phyloP scores from a whole-genome alignment of 1,140 invertebrate genomes.

The Magallana ariakensis region DNA sequence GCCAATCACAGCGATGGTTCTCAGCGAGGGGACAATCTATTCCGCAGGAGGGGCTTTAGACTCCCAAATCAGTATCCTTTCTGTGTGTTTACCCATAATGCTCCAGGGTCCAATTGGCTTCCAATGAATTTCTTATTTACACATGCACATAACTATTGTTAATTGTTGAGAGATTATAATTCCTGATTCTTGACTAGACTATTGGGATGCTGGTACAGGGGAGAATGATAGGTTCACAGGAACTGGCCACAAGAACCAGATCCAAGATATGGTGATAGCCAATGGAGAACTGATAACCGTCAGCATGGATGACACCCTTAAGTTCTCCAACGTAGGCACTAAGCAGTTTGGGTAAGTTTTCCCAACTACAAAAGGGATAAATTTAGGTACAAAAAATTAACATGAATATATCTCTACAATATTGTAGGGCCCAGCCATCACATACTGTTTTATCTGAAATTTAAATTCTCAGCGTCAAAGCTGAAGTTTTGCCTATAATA shows the following conservation, averaged over 20 bases:
- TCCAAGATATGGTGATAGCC: slow-evolving; percentile 91
- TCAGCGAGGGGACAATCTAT: slow-evolving; percentile 90
- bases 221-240: slow-evolving; percentile 89
- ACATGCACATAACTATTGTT: background rate
- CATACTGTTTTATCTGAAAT: too few species aligned
- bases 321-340: slow-evolving; percentile 85
- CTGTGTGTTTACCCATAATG: background rate
- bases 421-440: too few species aligned
- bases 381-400: too few species aligned
- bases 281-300: slow-evolving; percentile 88
- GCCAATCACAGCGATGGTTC: slow-evolving; percentile 94
- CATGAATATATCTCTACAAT: too few species aligned
- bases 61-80: slow-evolving; percentile 66
- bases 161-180: background rate
- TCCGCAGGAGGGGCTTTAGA: slow-evolving; percentile 83
- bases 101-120: too few species aligned
- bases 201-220: slow-evolving; percentile 90
- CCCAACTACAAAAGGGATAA: too few species aligned
- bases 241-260: slow-evolving; percentile 95
- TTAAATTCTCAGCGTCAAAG: too few species aligned
- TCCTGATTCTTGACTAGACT: slow-evolving; percentile 75
- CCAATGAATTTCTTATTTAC: background rate
- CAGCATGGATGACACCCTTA: slow-evolving; percentile 94
- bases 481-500: too few species aligned
- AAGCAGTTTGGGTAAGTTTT: slow-evolving; percentile 83